A percentile compares a stretch with the other conserved stretches of the same genome.
phyloP scores from a whole-genome alignment of 2,797 vertebrate genomes.

The Ceryle rudis region DNA sequence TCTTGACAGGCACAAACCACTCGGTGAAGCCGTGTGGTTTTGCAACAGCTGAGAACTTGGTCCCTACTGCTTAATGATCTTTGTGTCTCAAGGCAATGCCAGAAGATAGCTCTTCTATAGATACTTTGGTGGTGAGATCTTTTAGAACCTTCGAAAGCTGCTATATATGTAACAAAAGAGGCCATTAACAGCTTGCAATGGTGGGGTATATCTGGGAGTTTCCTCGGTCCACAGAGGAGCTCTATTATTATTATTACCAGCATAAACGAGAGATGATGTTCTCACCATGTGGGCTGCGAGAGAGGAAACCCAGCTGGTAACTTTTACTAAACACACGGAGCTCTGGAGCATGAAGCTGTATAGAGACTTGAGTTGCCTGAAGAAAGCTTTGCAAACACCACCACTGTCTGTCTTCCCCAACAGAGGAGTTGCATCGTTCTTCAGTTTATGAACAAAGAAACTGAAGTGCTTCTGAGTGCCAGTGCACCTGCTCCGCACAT shows the following conservation, averaged over 20 bases:
- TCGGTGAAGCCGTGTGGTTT: neutral
- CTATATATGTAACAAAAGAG: neutral
- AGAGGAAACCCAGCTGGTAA: neutral
- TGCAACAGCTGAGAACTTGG: neutral
- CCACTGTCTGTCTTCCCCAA: neutral
- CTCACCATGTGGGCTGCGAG: neutral
- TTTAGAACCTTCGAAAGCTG: neutral
- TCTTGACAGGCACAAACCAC: neutral
- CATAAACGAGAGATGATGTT: neutral
- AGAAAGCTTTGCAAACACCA: neutral
- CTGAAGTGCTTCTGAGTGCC: neutral
- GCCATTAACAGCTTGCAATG: neutral
- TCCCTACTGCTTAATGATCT: neutral
- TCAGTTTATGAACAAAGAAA: neutral
- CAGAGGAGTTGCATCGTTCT: neutral
- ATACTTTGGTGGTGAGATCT: neutral
- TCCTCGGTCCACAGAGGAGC: neutral
- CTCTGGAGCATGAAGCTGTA: neutral
- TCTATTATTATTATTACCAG: neutral
- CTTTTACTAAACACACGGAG: neutral
- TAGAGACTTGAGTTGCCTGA: neutral
- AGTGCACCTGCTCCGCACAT: neutral
- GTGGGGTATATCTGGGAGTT: neutral
- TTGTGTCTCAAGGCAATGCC: neutral
- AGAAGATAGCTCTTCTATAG: neutral